Percentiles rank a stretch among this genome's conserved stretches.
Evolutionary conservation across 2,888 invertebrate genomes (phyloP).

Genomic region (Argyra leucocephala): DNA sequence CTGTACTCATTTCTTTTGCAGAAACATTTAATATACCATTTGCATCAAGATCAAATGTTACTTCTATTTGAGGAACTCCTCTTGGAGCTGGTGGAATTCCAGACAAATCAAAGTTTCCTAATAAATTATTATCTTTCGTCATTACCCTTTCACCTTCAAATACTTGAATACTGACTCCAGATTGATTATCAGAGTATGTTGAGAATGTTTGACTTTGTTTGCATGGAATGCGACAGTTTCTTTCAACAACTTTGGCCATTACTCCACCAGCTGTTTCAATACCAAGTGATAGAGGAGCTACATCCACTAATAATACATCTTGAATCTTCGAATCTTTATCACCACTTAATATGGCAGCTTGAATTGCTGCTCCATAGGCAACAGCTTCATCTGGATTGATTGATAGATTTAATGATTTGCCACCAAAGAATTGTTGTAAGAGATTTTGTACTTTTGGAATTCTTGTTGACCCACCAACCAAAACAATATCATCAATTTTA

Average conservation of each 20-base stretch:
- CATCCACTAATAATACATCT: conserved; percentile 61
- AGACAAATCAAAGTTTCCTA: conserved; percentile 91
- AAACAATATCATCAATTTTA: conserved; percentile 65
- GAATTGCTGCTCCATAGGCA: conserved; percentile 67
- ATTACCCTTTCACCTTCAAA: conserved; percentile 74
- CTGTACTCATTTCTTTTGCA: conserved; percentile 59
- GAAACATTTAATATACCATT: conserved; percentile 90
- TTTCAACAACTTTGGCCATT: conserved; percentile 65
- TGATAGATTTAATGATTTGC: conserved; percentile 60
- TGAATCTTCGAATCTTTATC: conserved; percentile 63
- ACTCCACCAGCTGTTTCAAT: conserved; percentile 76
- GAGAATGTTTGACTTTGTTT: conserved; percentile 66
- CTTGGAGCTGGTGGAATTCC: conserved; percentile 92
- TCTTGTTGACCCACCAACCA: conserved; percentile 72
- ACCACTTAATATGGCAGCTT: conserved; percentile 62
- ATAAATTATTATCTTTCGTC: conserved; percentile 87
- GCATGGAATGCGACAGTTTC: conserved; percentile 62
- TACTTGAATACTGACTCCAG: conserved; percentile 63
- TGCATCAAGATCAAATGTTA: conserved; percentile 74
- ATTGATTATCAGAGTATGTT: conserved; percentile 73
- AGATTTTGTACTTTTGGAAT: conserved; percentile 70
- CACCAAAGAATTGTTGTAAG: conserved; percentile 65
- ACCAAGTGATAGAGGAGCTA: conserved; percentile 59
- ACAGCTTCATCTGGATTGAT: conserved; percentile 77
- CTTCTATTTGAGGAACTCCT: conserved; percentile 79